A percentile compares a stretch with the other conserved stretches of the same genome.
phyloP scores from a whole-genome alignment of 2,888 invertebrate species.

The Xanthia togata region DNA sequence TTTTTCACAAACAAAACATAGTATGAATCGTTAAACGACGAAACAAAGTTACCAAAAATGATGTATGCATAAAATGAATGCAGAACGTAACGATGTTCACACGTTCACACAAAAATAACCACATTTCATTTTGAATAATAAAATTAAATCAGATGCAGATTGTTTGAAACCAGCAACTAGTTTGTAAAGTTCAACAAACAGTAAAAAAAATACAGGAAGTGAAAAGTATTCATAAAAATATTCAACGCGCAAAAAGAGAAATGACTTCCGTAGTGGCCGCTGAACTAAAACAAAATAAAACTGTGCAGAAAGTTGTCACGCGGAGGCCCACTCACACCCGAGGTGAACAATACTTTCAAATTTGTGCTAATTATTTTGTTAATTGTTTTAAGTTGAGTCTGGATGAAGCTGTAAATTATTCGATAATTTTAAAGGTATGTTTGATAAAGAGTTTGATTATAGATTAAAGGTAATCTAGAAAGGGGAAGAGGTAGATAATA shows the following conservation, averaged over 20 bases:
- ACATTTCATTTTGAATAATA: slow-evolving; percentile 17
- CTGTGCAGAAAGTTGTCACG: slow-evolving; percentile 41
- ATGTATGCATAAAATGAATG: slow-evolving; percentile 15
- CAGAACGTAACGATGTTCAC: slow-evolving; percentile 17
- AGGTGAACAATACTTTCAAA: slow-evolving; percentile 29
- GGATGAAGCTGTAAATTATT: not conserved
- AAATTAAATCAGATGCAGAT: slow-evolving; percentile 36
- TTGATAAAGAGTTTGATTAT: not conserved
- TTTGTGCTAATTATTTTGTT: slow-evolving; percentile 47
- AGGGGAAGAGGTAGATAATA: not conserved
- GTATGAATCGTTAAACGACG: not conserved
- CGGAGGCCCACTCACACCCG: slow-evolving; percentile 14
- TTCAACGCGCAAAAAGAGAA: slow-evolving; percentile 44
- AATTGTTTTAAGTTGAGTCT: slow-evolving; percentile 31
- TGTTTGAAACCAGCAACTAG: slow-evolving; percentile 39
- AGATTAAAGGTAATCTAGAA: not conserved
- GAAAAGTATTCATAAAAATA: slow-evolving; percentile 47
- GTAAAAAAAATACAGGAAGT: slow-evolving; percentile 37
- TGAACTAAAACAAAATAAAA: slow-evolving; percentile 58
- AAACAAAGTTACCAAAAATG: slow-evolving; percentile 2
- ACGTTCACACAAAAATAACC: slow-evolving; percentile 6
- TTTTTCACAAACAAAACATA: not conserved
- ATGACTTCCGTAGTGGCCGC: slow-evolving; percentile 44
- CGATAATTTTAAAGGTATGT: not conserved
- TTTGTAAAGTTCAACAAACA: slow-evolving; percentile 35